Percentiles rank a stretch among this genome's conserved stretches.
phyloP scores from a whole-genome alignment of 1,140 invertebrate species.

The Pissodes strobi region DNA sequence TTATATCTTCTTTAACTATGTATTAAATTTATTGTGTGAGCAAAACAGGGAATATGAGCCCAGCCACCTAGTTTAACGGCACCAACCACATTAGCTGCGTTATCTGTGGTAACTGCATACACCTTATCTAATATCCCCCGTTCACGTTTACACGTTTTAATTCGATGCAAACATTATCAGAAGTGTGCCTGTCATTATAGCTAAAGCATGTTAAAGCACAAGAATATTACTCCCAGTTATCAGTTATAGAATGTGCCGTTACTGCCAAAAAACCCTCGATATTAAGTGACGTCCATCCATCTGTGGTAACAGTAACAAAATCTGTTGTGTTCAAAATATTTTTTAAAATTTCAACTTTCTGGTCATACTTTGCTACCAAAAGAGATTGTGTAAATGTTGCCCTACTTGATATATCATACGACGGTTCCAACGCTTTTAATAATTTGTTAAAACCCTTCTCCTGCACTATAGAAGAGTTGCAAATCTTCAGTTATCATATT shows the following conservation, averaged over 20 bases:
- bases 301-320: conserved; percentile 6
- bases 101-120: conserved; percentile 8
- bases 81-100: conserved; percentile 6
- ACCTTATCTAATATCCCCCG: conserved; percentile 17
- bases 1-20: conserved; percentile 28
- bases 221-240: background rate
- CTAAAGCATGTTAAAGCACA: conserved; percentile 11
- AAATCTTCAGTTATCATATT: background rate
- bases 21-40: conserved; percentile 46
- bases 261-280: conserved; percentile 1
- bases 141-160: conserved; percentile 13
- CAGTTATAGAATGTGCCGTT: conserved; percentile 8
- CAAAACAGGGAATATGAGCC: conserved; percentile 16
- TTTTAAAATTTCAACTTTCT: background rate
- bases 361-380: conserved; percentile 7
- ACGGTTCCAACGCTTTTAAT: background rate
- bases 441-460: background rate
- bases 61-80: background rate
- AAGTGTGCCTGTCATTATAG: background rate
- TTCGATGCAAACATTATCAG: conserved; percentile 3
- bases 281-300: conserved; percentile 9
- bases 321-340: background rate
- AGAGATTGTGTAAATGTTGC: conserved; percentile 14
- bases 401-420: background rate
- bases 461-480: background rate